Conservation (phyloP, 2,888 invertebrate genomes). For the Homarus gammarus region DNA sequence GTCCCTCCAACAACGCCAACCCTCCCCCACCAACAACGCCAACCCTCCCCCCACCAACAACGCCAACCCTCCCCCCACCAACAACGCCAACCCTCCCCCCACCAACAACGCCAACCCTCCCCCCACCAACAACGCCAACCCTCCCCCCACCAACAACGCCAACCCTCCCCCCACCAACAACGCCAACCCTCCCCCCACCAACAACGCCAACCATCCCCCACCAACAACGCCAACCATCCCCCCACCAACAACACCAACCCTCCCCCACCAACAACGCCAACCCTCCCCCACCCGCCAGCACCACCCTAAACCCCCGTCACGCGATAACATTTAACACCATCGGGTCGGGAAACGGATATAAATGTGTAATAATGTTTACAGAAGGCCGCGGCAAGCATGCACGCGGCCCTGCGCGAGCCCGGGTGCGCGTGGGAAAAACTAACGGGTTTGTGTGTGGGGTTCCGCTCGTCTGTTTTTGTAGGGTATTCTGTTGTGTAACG, state of each 20-base stretch:
- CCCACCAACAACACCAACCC: not conserved
- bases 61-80: no score
- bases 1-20: no score
- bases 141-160: no score
- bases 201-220: no score
- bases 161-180: no score
- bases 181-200: no score
- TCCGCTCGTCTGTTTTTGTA: not conserved
- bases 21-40: no score
- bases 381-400: not conserved
- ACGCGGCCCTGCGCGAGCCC: not conserved
- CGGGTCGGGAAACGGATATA: constrained; percentile 12
- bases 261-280: not conserved
- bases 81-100: no score
- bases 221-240: no score
- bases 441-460: not conserved
- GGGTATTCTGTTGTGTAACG: not conserved
- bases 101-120: no score
- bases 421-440: not conserved
- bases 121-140: no score
- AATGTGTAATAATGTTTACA: not conserved
- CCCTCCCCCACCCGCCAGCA: not conserved
- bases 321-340: not conserved
- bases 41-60: no score
- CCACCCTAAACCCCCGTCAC: not conserved